phyloP scores from a whole-genome alignment of 2,797 vertebrate genomes.

The Perodicticus potto region DNA sequence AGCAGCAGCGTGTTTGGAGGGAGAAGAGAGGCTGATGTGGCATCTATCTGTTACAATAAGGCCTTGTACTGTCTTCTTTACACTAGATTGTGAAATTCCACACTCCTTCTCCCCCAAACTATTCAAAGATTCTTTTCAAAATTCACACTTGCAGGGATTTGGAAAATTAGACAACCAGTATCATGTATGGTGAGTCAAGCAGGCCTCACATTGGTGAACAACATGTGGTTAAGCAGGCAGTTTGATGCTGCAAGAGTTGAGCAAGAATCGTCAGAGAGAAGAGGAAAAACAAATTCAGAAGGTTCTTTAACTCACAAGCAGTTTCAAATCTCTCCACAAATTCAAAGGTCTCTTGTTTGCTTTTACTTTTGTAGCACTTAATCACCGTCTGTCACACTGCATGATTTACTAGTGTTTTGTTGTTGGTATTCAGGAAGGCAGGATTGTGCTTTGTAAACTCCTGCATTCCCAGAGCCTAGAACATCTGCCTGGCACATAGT shows the following conservation, averaged over 20 bases:
- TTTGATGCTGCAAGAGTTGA: not conserved
- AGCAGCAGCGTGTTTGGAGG: not conserved
- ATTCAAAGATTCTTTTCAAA: conserved; percentile 43
- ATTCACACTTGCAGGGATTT: conserved; percentile 51
- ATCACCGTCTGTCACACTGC: not conserved
- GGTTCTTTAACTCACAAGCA: not conserved
- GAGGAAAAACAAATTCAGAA: not conserved
- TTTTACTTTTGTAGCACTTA: not conserved
- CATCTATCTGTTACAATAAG: not conserved
- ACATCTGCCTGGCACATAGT: not conserved
- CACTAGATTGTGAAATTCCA: not conserved
- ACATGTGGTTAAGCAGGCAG: not conserved
- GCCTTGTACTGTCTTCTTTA: not conserved
- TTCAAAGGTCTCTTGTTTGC: not conserved
- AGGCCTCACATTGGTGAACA: conserved; percentile 38
- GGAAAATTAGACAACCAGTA: conserved; percentile 51
- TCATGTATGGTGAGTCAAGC: not conserved
- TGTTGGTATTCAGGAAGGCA: not conserved
- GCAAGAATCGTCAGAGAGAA: not conserved
- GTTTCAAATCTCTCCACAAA: not conserved
- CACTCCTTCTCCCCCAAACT: not conserved
- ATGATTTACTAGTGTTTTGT: not conserved
- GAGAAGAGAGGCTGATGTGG: not conserved
- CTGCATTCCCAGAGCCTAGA: not conserved
- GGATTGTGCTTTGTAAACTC: not conserved